A percentile compares a stretch with the other conserved stretches of the same genome.
Evolutionary conservation across 2,113 vertebrate species (phyloP).

Genomic region (Balaeniceps rex): DNA sequence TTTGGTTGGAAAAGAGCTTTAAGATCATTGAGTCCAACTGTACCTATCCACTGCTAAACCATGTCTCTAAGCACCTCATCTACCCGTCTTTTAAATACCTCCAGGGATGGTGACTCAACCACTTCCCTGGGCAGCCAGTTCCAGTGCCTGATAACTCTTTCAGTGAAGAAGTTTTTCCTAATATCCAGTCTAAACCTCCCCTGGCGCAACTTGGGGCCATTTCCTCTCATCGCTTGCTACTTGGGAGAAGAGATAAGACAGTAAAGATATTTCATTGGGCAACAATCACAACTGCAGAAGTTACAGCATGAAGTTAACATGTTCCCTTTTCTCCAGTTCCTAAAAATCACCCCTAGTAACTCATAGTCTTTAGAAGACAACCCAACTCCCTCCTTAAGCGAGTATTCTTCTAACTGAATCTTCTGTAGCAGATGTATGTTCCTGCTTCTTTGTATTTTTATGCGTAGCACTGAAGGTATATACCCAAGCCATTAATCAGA

Average conservation of each 20-base stretch:
- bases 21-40: no score
- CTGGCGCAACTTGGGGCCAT: no score
- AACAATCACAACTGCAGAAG: background rate
- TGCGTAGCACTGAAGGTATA: background rate
- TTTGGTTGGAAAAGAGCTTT: no score
- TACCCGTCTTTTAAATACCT: no score
- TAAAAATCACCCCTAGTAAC: background rate
- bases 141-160: no score
- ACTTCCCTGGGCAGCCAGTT: no score
- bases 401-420: background rate
- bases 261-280: background rate
- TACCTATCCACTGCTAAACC: no score
- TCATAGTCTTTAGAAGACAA: background rate
- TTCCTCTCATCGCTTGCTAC: no score
- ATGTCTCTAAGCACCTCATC: no score
- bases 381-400: background rate
- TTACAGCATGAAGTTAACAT: background rate
- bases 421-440: background rate
- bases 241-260: background rate
- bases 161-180: no score
- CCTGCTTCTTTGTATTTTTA: background rate
- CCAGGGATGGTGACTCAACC: no score
- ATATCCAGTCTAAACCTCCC: no score
- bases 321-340: background rate
- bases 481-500: background rate